Base-by-base conservation (phyloP, 1,140 invertebrate species). In the Anastatus disparis region DNA sequence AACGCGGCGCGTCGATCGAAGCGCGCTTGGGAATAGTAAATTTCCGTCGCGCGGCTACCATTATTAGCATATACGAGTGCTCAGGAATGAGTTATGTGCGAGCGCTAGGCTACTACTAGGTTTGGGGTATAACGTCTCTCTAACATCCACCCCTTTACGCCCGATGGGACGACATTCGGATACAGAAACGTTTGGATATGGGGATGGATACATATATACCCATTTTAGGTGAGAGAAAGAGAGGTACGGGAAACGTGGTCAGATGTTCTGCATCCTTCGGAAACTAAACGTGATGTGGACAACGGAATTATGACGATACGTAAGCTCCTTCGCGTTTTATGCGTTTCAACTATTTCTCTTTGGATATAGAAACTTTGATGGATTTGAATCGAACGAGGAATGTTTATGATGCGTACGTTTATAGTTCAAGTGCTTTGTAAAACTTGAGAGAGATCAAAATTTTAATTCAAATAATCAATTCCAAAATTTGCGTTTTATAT, bases 41-140 rank as follows among this genome's bases (percentile, higher is more conserved):
- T 70, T 62, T 70, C 67, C 58, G 58, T 42, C 22, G 56, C 58
- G 38, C 12, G 31, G 8, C 22, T 24, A 15, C 58, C 58, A 55
- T 62, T 56, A 63, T 62, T 70, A 53, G 67, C 67, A 62, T 62
- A 55, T 52, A 55, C 35, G 58, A 61, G 66, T 52, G 52, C 27
- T 20, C 31, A 56, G 24, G 40, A 53, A 62, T 61, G 66, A 69
- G 50, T 70, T 62, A 68, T 68, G 61, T 15, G 27, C 27, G 13
- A 26, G 29, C 17, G 61, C 9, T 3, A n/a, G n/a, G n/a, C n/a
- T n/a, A n/a, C n/a, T n/a, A n/a, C n/a, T n/a, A n/a, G n/a, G n/a
- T n/a, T n/a, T n/a, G n/a, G n/a, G n/a, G n/a, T n/a, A n/a, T n/a
- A n/a, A n/a, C n/a, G n/a, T n/a, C n/a, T n/a, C n/a, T n/a, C n/a